Conservation (phyloP, 2,113 vertebrate species). For the Hyperopisus bebe region DNA sequence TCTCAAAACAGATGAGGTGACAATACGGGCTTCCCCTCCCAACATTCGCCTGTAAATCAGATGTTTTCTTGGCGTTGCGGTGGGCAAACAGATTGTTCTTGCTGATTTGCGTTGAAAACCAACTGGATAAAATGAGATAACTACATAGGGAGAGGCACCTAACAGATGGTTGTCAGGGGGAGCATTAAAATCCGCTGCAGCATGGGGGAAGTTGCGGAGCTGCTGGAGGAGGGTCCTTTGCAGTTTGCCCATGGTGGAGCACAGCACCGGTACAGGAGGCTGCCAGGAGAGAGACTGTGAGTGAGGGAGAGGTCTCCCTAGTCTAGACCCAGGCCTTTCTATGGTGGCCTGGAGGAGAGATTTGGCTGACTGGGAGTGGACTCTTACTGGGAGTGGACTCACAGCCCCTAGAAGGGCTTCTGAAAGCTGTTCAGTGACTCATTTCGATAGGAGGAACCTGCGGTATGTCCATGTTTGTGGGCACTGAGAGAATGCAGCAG, state of each 20-base stretch:
- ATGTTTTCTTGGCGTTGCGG: constrained; percentile 59
- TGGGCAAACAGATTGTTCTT: constrained; percentile 63
- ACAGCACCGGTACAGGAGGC: constrained; percentile 5
- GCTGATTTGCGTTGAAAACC: constrained; percentile 63
- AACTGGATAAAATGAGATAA: constrained; percentile 52
- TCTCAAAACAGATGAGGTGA: constrained; percentile 15
- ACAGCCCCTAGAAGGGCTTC: constrained; percentile 1
- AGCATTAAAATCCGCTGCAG: constrained; percentile 44
- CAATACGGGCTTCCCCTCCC: constrained; percentile 22
- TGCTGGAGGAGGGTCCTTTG: constrained; percentile 39
- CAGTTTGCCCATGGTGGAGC: constrained; percentile 14
- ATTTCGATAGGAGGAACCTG: not conserved
- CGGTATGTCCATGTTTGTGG: constrained; percentile 12
- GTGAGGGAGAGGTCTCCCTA: not conserved
- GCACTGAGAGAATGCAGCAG: not conserved
- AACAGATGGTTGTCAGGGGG: constrained; percentile 61
- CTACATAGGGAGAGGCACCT: constrained; percentile 48
- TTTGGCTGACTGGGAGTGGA: not conserved
- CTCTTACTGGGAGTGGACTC: not conserved
- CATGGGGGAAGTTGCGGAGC: constrained; percentile 41
- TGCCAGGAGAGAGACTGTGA: not conserved
- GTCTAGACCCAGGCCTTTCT: not conserved
- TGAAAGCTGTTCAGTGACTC: not conserved
- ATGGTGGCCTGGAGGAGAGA: not conserved
- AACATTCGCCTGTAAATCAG: constrained; percentile 39